Conservation (phyloP, 2,797 vertebrate genomes). For the Lerista edwardsae region DNA sequence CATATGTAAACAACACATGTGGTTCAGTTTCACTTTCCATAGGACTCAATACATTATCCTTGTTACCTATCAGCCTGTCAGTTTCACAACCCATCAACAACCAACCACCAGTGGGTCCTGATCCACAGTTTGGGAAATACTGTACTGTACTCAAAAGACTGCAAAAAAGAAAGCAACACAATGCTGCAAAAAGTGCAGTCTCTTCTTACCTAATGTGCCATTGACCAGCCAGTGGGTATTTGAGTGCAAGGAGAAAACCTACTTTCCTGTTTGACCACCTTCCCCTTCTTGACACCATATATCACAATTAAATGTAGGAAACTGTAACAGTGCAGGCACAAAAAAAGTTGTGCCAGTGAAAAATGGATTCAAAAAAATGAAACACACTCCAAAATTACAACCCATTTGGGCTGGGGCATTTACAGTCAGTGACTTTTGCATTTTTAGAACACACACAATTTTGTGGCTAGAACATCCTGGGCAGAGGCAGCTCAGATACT, state of each 20-base stretch:
- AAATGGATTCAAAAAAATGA: not conserved
- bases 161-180: slow-evolving; percentile 29
- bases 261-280: not conserved
- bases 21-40: too few relatives aligned
- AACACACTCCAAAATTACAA: too few relatives aligned
- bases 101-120: too few relatives aligned
- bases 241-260: slow-evolving; percentile 24
- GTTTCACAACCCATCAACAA: too few relatives aligned
- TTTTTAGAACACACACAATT: not conserved
- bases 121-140: too few relatives aligned
- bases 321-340: not conserved
- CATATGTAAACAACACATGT: too few relatives aligned
- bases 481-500: not conserved
- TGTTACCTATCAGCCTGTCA: too few relatives aligned
- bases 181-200: slow-evolving; percentile 11
- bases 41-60: too few relatives aligned
- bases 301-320: not conserved
- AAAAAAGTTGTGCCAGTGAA: not conserved
- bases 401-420: too few relatives aligned
- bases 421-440: too few relatives aligned
- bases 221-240: slow-evolving; percentile 26
- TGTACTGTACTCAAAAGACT: too few relatives aligned
- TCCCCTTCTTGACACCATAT: not conserved
- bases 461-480: not conserved
- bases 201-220: not conserved